Percentiles rank a stretch among this genome's conserved stretches.
Conservation (phyloP, 35 echinoderm and acorn worm genomes). For the Apostichopus parvimensis region DNA sequence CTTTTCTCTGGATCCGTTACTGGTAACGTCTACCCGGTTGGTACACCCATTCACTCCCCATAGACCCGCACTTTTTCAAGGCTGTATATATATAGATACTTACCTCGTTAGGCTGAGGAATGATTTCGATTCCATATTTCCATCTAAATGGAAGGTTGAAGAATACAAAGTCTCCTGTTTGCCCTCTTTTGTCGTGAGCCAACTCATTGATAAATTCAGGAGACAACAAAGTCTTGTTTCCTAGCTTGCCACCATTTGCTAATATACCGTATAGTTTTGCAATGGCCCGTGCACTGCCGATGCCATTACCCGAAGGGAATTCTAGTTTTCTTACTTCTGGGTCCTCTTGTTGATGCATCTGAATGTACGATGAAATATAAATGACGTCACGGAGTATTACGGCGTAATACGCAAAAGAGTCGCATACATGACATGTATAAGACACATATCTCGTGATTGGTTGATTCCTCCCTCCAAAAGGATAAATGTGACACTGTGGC, state of each 20-base stretch:
- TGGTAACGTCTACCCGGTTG: too few relatives aligned
- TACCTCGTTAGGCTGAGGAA: background rate
- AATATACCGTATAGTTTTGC: conserved; percentile 78
- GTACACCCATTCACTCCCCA: too few relatives aligned
- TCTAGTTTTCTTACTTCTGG: background rate
- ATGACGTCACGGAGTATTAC: background rate
- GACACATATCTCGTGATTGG: too few relatives aligned
- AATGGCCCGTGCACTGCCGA: conserved; percentile 64
- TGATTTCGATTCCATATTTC: conserved; percentile 29
- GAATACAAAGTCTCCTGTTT: background rate
- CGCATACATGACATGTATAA: too few relatives aligned
- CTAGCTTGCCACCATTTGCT: conserved; percentile 56
- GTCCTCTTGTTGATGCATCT: background rate
- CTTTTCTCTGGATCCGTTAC: too few relatives aligned
- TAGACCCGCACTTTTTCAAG: too few relatives aligned
- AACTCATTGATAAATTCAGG: background rate
- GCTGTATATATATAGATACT: background rate
- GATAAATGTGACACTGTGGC: too few relatives aligned
- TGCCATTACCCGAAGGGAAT: conserved; percentile 62
- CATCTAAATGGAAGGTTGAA: background rate
- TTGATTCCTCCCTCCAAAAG: too few relatives aligned
- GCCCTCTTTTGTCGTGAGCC: background rate
- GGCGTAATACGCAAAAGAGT: too few relatives aligned
- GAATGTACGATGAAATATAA: background rate
- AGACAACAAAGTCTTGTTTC: conserved; percentile 17